Conservation (phyloP, 2,888 invertebrate genomes). For the Habroteleia sp. region DNA sequence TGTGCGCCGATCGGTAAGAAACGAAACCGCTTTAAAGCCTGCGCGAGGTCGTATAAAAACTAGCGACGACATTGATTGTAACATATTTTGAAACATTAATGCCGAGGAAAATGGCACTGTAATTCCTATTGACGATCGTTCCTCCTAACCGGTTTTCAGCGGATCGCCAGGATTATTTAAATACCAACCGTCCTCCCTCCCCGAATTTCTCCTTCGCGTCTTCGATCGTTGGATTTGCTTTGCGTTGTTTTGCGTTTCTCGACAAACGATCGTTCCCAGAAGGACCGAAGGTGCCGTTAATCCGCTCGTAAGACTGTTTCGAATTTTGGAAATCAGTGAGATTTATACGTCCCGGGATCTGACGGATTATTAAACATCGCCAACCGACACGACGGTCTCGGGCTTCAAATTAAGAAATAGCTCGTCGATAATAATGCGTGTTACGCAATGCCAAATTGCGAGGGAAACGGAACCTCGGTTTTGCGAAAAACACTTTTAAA, state of each 20-base stretch:
- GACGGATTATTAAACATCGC: slow-evolving; percentile 26
- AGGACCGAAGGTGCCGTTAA: slow-evolving; percentile 53
- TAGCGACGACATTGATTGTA: slow-evolving; percentile 36
- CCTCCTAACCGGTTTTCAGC: slow-evolving; percentile 48
- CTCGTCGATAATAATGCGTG: slow-evolving; percentile 25
- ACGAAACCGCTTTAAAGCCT: slow-evolving; percentile 15
- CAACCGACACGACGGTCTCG: slow-evolving; percentile 25
- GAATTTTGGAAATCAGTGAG: slow-evolving; percentile 45
- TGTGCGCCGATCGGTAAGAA: slow-evolving; percentile 5
- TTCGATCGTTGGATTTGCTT: slow-evolving; percentile 25
- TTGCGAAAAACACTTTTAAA: slow-evolving; percentile 10
- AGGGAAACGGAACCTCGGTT: slow-evolving; percentile 13
- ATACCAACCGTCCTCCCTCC: slow-evolving; percentile 33
- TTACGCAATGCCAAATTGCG: slow-evolving; percentile 31
- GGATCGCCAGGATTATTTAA: slow-evolving; percentile 50
- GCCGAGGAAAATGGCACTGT: slow-evolving; percentile 42
- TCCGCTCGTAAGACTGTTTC: slow-evolving; percentile 32
- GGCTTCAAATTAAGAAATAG: slow-evolving; percentile 39
- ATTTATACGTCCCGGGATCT: slow-evolving; percentile 19
- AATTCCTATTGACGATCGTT: slow-evolving; percentile 59
- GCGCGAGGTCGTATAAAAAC: slow-evolving; percentile 34
- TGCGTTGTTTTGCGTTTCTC: slow-evolving; percentile 43
- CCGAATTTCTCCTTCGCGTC: slow-evolving; percentile 42
- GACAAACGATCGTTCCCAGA: slow-evolving; percentile 47
- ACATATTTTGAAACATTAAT: slow-evolving; percentile 50